phyloP scores from a whole-genome alignment of 2,113 vertebrate genomes.

The Erythrolamprus reginae region DNA sequence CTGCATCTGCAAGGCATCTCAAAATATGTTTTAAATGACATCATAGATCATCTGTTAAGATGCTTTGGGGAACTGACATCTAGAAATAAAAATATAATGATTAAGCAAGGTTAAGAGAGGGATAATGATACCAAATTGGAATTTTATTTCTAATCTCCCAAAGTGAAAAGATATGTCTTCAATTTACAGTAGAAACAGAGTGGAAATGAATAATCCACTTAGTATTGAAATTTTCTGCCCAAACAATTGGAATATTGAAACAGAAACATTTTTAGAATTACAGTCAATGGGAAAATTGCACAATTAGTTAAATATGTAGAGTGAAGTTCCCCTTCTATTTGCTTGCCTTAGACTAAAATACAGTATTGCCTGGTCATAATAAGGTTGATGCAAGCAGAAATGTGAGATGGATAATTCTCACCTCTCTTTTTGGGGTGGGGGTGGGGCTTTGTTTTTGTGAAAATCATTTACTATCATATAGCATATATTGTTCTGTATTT shows the following conservation, averaged over 20 bases:
- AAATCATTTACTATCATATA: not conserved
- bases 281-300: not conserved
- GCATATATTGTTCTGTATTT: not conserved
- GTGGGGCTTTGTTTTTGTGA: not conserved
- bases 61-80: not conserved
- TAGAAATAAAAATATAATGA: not conserved
- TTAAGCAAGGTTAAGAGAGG: not conserved
- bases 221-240: not conserved
- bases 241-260: not conserved
- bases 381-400: not conserved
- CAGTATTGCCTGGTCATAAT: not conserved
- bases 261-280: not conserved
- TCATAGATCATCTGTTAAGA: not conserved
- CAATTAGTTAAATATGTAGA: not conserved
- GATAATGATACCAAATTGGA: constrained; percentile 20
- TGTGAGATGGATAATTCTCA: not conserved
- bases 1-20: constrained; percentile 12
- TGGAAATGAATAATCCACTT: not conserved
- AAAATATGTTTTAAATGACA: not conserved
- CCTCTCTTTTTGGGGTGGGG: not conserved
- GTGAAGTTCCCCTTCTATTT: not conserved
- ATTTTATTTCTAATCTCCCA: not conserved
- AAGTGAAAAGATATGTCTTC: constrained; percentile 10
- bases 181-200: not conserved
- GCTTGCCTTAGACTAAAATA: not conserved